Conservation (phyloP, 2,797 vertebrate species). For the Mormyrus hasselquistii region DNA sequence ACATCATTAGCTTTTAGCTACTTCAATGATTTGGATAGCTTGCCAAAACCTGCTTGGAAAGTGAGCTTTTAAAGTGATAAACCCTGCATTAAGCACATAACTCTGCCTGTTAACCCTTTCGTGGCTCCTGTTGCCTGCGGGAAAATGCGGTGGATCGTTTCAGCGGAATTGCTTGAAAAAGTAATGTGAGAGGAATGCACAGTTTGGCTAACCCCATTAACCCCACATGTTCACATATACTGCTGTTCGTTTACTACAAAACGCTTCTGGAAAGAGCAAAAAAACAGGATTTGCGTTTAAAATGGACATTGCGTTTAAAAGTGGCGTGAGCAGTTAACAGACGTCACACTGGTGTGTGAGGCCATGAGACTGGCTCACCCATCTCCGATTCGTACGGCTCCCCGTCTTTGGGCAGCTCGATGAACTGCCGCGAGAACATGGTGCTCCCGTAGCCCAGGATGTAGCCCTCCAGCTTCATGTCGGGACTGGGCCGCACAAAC, state of each 20-base stretch:
- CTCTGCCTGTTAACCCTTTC: neutral
- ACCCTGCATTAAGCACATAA: neutral
- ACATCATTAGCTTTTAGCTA: conserved; percentile 6
- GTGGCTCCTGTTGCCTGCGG: neutral
- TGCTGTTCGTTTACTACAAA: neutral
- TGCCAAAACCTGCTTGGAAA: neutral
- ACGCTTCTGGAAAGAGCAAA: neutral
- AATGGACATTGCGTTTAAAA: neutral
- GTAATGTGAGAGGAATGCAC: neutral
- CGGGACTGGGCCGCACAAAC: conserved; percentile 71
- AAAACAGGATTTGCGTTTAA: neutral
- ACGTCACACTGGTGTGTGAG: neutral
- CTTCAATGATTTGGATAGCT: neutral
- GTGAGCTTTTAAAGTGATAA: neutral
- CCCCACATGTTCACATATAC: neutral
- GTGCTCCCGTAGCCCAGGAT: conserved; percentile 88
- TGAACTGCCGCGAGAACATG: conserved; percentile 85
- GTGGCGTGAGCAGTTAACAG: too few relatives aligned
- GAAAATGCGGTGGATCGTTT: neutral
- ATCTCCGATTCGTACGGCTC: conserved; percentile 75
- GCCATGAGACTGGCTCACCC: conserved; percentile 63
- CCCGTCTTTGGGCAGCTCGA: conserved; percentile 79
- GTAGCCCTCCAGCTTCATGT: conserved; percentile 82
- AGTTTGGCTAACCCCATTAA: neutral
- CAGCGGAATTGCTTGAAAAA: neutral